Base-by-base conservation (phyloP, 2,888 invertebrate species). In the Perizoma flavofasciatum region DNA sequence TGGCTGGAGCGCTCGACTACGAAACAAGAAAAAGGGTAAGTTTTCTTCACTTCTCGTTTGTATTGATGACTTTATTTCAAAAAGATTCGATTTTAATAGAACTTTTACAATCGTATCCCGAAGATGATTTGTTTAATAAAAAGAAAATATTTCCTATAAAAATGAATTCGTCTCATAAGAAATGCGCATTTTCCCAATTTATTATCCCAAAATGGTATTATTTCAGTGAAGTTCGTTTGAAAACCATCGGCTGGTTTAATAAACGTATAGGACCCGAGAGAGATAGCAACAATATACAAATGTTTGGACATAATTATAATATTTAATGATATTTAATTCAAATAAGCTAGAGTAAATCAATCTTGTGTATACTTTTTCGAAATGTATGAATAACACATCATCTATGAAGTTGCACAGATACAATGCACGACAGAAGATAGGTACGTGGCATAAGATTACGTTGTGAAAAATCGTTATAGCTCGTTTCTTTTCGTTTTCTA, bases 1-100 rank as follows among this genome's bases (percentile, higher is more conserved):
- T 99, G 74, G 98, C 98, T 62, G 98, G 98, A 72, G 97, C 98
- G 63, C 94, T 99, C 84, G 99, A 99, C 93, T 99, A 98, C 89
- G 98, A 98, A 90, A 97, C 98, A 55, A 95, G 98, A 82, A 97
- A 98, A 92, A 95, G 98, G 95, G 98, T 98, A 93, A 97, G 97
- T 74, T 66, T 55, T 44, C 47, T 32, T 54, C 34, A 59, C 10
- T 58, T 32, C 41, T 53, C 43, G 52, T 50, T 60, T 45, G 35
- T 7, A 37, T 37, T 37, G 37, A 6, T 6, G 7, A 37, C 6
- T 7, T 37, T 22, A 22, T 22, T 47, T 37, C 52, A 56, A 52
- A 55, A 53, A 34, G 47, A 39, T 22, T 22, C 22, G 22, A 22
- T 22, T n/a, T 22, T 22, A 22, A 49, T 43, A 10, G 5, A 11